Base-by-base conservation (phyloP, 2,888 invertebrate genomes). In the Spisula solida region DNA sequence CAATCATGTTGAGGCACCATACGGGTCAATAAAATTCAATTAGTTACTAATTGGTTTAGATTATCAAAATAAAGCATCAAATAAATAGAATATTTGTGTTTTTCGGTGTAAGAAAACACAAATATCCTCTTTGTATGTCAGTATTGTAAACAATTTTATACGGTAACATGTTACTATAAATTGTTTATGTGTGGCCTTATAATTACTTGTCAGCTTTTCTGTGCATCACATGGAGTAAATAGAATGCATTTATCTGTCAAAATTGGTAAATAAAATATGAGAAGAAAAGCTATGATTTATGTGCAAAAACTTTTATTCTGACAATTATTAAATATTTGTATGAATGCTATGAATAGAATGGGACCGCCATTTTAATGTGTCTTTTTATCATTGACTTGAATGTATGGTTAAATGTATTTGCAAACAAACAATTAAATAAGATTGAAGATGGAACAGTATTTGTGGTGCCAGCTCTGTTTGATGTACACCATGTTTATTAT, bases 191-290 rank as follows among this genome's bases (percentile, higher is more conserved):
- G 20, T 25, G 60, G 60, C 60, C 60, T 66, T 66, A 66, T 4
- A 25, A 66, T 25, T 25, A 4, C 25, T 66, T 66, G 10, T 4
- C 1, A 75, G 75, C 31, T 75, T 75, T 75, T 75, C 29, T 75
- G 75, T 34, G 16, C 29, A 31, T 18, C 25, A 34, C 5, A 34
- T 31, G 12, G 75, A 75, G 75, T 31, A 75, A 75, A 75, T 75
- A 75, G 14, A 10, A 16, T 75, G 34, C 75, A 75, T 75, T 75
- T 75, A 75, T 75, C 75, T 75, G 75, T 75, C 75, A 75, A 75
- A 31, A 5, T 75, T 75, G 75, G 75, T 75, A 75, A 75, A 75
- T 75, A 75, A 75, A 34, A 31, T 75, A 31, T 25, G 60, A 25
- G 60, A 66, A 25, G 60, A 66, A 66, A 25, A 66, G 60, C 25